Conservation (phyloP, 2,113 vertebrate species). For the Poecilia latipinna region DNA sequence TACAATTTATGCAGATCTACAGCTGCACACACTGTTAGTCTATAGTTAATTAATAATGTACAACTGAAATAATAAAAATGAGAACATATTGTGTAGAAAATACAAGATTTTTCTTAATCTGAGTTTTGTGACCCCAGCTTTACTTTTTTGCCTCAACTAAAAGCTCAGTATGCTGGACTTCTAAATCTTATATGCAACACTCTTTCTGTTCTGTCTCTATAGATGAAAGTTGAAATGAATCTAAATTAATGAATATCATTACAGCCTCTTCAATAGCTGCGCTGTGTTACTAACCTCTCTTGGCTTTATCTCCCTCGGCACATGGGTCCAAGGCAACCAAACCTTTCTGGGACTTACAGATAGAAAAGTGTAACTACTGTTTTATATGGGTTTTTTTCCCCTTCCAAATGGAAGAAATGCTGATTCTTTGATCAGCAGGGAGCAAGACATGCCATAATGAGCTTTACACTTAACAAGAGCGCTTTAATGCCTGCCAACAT, state of each 20-base stretch:
- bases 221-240: constrained; percentile 73
- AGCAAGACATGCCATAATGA: constrained; percentile 63
- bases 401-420: constrained; percentile 46
- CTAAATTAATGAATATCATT: constrained; percentile 81
- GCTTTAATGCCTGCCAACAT: constrained; percentile 62
- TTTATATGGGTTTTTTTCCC: constrained; percentile 20
- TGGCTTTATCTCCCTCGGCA: constrained; percentile 73
- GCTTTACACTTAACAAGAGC: constrained; percentile 68
- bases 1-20: background rate
- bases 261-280: constrained; percentile 68
- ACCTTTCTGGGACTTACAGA: constrained; percentile 69
- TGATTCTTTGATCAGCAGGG: constrained; percentile 61
- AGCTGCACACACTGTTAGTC: background rate
- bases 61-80: constrained; percentile 2
- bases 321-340: constrained; percentile 66
- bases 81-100: background rate
- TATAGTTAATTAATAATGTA: constrained; percentile 1
- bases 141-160: constrained; percentile 64
- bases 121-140: constrained; percentile 52
- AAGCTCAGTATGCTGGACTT: constrained; percentile 51
- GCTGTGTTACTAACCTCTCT: constrained; percentile 66
- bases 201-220: constrained; percentile 24
- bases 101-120: constrained; percentile 36
- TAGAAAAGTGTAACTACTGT: constrained; percentile 57
- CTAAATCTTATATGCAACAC: constrained; percentile 41